Base-by-base conservation (phyloP, 2,888 invertebrate genomes). In the Fabriciana adippe region DNA sequence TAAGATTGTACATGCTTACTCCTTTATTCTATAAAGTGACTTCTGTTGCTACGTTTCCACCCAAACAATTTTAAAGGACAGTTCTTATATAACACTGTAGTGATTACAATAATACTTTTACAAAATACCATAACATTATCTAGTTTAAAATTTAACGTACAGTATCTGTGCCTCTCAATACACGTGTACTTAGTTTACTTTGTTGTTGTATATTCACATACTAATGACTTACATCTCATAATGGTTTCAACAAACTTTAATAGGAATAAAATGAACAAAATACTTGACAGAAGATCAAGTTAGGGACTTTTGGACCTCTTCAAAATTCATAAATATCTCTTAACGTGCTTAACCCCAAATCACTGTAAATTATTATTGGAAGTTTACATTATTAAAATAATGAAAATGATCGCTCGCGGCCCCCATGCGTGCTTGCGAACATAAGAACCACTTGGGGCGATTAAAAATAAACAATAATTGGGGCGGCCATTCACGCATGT, bases 381-480 rank as follows among this genome's bases (percentile, higher is more conserved):
- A 92, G 92, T 92, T 92, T 88, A 92, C 91, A 92, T 92, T 91
- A 92, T 92, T 92, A 92, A 92, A 92, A 92, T 92, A 92, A 92
- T 92, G 92, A 92, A 92, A 92, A 92, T 91, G 92, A 90, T 87
- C 89, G 90, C 91, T 85, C 74, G 77, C 75, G 90, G 92, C 89
- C 87, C 78, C 88, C 87, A 85, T 91, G 91, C 89, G 90, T 90
- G 92, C 87, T 90, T 88, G 92, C 92, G 87, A 92, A 91, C 92
- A 90, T 85, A 90, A 91, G 90, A 91, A 91, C 88, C 91, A 86
- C 92, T 92, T 86, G 87, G 79, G 92, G 92, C 92, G 91, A 92
- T 92, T 92, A 92, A 92, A 92, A 92, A 92, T 92, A 92, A 92
- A 92, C 92, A 92, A 91, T 92, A 92, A 92, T 92, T 92, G 92